These are phyloP conservation scores for Rhinoraja longicauda DNA, from an alignment of 2,797 vertebrate genomes.

Conservation along the genomic window DNA sequence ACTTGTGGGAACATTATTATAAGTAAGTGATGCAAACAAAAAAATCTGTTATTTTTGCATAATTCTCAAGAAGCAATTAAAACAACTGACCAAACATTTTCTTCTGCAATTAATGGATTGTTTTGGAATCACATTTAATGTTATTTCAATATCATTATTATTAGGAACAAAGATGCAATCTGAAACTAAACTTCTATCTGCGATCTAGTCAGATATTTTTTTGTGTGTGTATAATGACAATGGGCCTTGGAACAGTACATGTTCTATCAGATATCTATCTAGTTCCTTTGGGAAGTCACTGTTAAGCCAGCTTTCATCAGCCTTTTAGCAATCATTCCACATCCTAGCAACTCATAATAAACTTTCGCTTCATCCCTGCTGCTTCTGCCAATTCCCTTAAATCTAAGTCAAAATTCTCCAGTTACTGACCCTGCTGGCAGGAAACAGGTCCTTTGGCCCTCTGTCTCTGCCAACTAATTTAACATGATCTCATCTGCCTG, in stretches of 20 bases:
- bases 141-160: neutral
- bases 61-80: neutral
- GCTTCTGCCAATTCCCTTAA: neutral
- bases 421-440: neutral
- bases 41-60: neutral
- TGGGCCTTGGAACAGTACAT: no score
- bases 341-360: neutral
- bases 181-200: neutral
- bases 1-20: slow-evolving; percentile 98
- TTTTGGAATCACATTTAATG: neutral
- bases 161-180: neutral
- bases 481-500: no score
- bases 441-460: no score
- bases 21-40: slow-evolving; percentile 68
- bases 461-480: no score
- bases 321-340: neutral
- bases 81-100: neutral
- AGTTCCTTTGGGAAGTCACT: neutral
- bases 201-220: neutral
- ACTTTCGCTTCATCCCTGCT: neutral
- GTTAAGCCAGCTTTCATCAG: neutral
- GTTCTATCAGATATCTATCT: neutral
- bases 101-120: neutral
- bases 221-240: neutral
- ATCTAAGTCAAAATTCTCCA: neutral